Base-by-base conservation (phyloP, 2,113 vertebrate species). In the Scytalopus superciliaris region DNA sequence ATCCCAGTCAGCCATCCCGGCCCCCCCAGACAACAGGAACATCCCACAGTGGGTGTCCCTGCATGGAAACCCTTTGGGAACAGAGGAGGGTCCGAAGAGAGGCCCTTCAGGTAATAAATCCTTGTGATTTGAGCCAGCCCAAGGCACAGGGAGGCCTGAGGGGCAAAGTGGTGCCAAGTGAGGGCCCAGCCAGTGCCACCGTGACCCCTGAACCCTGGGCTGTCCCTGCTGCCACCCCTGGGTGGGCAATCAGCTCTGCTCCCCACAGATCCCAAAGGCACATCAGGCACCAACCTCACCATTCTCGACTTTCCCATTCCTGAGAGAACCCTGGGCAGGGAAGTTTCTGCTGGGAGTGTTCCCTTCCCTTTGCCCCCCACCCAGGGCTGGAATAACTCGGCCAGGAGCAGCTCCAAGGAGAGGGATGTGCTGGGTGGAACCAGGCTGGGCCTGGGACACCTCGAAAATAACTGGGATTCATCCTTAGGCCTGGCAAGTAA, bases 11-110 rank as follows among this genome's bases (percentile, higher is more conserved):
- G 24, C 49, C 47, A 22, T 49, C 10, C 12, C 23, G 22, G 47
- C 47, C 23, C 47, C 22, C 22, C 49, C 49, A 27, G 39, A 2
- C 4, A 15, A 2, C 70, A 33, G 53, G 35, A 13, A 30, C 30
- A 50, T 2, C 37, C 67, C 10, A 15, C 16, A 45, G 10, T 23
- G 23, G 70, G 14, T 19, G 42, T 12, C 60, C 56, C 60, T 7
- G 30, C 15, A 10, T 9, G n/a, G 60, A n/a, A 50, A 47, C 1
- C 0, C 9, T 1, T 0, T 10, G 60, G 35, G 47, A 72, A 75
- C 60, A 5, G 4, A 7, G 6, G 4, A 8, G 40, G 19, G 27
- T 3, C 50, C n/a, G 3, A 15, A 24, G n/a, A 24, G 23, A 56
- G 15, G 3, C 5, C 50, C 59, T 44, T 1, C 7, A 18, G 49